Percentiles rank a stretch among this genome's conserved stretches.
These are phyloP conservation scores for Meda fulgida DNA, from an alignment of 2,797 vertebrate genomes.

Conservation along the genomic window DNA sequence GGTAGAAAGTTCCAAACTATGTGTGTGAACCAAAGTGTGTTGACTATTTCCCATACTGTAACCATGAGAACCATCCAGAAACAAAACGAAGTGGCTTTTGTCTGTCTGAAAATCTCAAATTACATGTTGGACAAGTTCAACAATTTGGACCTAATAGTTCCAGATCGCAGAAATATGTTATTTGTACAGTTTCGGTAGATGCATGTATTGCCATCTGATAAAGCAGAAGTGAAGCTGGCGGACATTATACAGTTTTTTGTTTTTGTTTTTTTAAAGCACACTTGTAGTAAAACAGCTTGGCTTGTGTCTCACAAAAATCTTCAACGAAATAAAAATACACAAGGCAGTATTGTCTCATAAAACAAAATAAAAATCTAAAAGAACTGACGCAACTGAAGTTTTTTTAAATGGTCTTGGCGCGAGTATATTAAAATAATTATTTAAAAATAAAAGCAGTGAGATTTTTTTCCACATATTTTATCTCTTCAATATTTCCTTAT, in stretches of 20 bases:
- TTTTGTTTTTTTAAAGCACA: neutral
- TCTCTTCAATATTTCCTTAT: constrained; percentile 74
- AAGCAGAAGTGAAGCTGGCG: constrained; percentile 6
- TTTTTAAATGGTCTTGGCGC: constrained; percentile 72
- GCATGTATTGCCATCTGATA: neutral
- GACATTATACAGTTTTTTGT: neutral
- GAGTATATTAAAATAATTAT: constrained; percentile 69
- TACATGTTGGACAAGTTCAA: constrained; percentile 11
- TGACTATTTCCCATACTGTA: neutral
- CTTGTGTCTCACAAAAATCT: constrained; percentile 23
- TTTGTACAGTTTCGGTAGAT: neutral
- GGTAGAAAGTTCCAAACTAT: constrained; percentile 21
- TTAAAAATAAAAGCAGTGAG: constrained; percentile 58
- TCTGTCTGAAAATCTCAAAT: constrained; percentile 22
- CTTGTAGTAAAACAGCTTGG: constrained; percentile 20
- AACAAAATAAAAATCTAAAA: constrained; percentile 51
- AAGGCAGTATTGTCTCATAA: constrained; percentile 20
- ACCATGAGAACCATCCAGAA: constrained; percentile 1
- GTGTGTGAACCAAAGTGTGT: constrained; percentile 8
- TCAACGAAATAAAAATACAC: constrained; percentile 64
- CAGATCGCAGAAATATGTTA: constrained; percentile 27
- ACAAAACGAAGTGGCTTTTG: constrained; percentile 19
- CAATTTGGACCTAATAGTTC: constrained; percentile 2
- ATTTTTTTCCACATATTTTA: constrained; percentile 47
- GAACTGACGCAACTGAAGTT: constrained; percentile 25